These are phyloP conservation scores for Octopus bimaculoides DNA, from an alignment of 1,140 invertebrate genomes.

Conservation along the genomic window DNA sequence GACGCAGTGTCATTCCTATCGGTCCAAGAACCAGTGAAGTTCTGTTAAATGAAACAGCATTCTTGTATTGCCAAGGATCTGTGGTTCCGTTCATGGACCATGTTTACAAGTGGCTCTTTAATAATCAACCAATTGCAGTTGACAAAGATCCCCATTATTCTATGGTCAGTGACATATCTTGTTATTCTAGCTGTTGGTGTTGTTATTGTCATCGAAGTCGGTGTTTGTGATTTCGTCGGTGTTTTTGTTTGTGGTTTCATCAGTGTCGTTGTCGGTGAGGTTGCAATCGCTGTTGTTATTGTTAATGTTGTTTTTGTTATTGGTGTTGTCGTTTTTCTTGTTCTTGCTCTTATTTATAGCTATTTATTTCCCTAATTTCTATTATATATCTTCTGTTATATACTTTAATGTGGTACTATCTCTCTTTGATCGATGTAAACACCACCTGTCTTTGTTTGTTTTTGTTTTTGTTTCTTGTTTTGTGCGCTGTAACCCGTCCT, in stretches of 20 bases:
- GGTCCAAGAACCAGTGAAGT: slow-evolving; percentile 20
- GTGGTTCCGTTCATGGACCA: slow-evolving; percentile 23
- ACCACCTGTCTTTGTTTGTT: too few species aligned
- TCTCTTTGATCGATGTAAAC: too few species aligned
- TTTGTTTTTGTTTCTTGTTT: too few species aligned
- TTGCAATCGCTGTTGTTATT: background rate
- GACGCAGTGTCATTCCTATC: slow-evolving; percentile 27
- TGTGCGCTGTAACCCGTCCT: too few species aligned
- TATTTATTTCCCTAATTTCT: too few species aligned
- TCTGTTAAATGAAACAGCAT: slow-evolving; percentile 38
- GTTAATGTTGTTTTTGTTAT: too few species aligned
- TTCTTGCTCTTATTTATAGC: slow-evolving; percentile 10
- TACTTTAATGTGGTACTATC: too few species aligned
- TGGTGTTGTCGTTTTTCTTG: background rate
- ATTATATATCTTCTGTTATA: too few species aligned
- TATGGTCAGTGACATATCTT: slow-evolving; percentile 14
- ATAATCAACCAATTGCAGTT: slow-evolving; percentile 17
- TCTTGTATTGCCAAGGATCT: slow-evolving; percentile 35
- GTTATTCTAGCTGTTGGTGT: too few species aligned
- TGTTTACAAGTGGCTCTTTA: slow-evolving; percentile 23
- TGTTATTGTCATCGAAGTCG: too few species aligned
- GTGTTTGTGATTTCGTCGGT: too few species aligned
- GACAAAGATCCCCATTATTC: slow-evolving; percentile 13
- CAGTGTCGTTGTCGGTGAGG: background rate
- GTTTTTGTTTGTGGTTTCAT: too few species aligned